A percentile compares a stretch with the other conserved stretches of the same genome.
phyloP scores from a whole-genome alignment of 2,797 vertebrate species.

The Ctenopoma multispine region DNA sequence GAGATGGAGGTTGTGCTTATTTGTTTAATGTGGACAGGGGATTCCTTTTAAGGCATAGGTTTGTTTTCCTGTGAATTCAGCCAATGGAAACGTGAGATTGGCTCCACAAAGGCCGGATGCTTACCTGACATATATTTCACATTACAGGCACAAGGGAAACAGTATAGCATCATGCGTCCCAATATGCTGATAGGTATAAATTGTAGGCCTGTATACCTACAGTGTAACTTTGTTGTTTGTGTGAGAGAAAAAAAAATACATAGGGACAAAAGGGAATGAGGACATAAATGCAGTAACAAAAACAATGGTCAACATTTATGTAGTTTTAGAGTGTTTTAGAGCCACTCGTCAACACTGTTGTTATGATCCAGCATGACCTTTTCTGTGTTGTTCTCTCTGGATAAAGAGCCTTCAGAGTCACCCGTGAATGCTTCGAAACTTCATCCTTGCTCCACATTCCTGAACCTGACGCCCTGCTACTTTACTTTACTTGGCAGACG shows the following conservation, averaged over 20 bases:
- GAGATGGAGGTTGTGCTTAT: slow-evolving; percentile 40
- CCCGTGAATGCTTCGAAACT: slow-evolving; percentile 68
- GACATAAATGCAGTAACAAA: background rate
- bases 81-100: slow-evolving; percentile 59
- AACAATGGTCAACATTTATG: background rate
- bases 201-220: slow-evolving; percentile 11
- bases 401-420: slow-evolving; percentile 47
- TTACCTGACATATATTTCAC: slow-evolving; percentile 51
- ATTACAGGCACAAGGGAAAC: slow-evolving; percentile 31
- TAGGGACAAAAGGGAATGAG: background rate
- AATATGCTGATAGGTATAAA: slow-evolving; percentile 29
- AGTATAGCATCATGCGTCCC: slow-evolving; percentile 22
- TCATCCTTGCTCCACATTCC: slow-evolving; percentile 79
- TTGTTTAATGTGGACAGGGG: slow-evolving; percentile 43
- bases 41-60: slow-evolving; percentile 48
- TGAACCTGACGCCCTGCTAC: slow-evolving; percentile 73
- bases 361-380: slow-evolving; percentile 27
- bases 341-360: background rate
- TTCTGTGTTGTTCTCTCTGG: slow-evolving; percentile 42
- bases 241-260: background rate
- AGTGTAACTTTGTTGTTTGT: background rate
- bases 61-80: slow-evolving; percentile 48
- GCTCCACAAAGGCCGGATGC: slow-evolving; percentile 56
- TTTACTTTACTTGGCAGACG: no score
- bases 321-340: background rate